Evolutionary conservation across 2,113 vertebrate genomes (phyloP).

Genomic region (Microcebus ravelobensis): DNA sequence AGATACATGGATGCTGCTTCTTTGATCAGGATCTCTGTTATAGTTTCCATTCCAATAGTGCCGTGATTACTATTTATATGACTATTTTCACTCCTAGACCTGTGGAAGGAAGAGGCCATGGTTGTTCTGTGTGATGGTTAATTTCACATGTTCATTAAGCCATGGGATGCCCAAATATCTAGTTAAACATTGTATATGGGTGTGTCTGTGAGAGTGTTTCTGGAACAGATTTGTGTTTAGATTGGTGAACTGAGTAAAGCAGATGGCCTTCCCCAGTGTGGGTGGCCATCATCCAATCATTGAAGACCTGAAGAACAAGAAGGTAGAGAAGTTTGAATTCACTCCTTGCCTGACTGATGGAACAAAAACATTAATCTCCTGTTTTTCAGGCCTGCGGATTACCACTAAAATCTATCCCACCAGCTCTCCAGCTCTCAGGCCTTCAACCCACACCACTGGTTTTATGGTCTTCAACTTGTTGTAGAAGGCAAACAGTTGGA

Average conservation of each 20-base stretch:
- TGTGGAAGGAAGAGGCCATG: background rate
- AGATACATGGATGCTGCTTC: background rate
- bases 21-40: background rate
- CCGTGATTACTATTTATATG: background rate
- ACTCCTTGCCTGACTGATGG: background rate
- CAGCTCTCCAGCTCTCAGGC: background rate
- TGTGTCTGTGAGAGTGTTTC: background rate
- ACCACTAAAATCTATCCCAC: background rate
- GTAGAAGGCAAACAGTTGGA: too few species aligned
- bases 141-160: background rate
- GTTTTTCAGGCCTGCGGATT: background rate
- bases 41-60: too few species aligned
- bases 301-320: background rate
- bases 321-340: background rate
- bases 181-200: too few species aligned
- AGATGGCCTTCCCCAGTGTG: too few species aligned
- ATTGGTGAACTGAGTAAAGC: background rate
- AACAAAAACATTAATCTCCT: background rate
- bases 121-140: too few species aligned
- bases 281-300: too few species aligned
- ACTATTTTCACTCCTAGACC: background rate
- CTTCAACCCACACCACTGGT: background rate
- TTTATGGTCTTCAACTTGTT: background rate
- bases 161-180: background rate
- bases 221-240: background rate